Percentiles rank a stretch among this genome's conserved stretches.
phyloP scores from a whole-genome alignment of 1,140 invertebrate genomes.

The Listronotus oregonensis region DNA sequence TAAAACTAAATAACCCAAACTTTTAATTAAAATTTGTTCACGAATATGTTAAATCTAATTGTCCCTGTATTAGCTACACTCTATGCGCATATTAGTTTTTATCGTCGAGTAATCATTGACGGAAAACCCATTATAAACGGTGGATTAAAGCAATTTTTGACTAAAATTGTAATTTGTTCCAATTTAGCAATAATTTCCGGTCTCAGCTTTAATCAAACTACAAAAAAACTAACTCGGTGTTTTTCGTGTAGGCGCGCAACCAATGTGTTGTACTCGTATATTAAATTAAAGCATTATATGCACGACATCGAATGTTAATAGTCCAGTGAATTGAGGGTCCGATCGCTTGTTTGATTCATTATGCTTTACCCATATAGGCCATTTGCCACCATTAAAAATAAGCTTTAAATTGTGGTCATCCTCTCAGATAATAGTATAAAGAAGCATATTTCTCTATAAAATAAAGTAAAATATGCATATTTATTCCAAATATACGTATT shows the following conservation, averaged over 20 bases:
- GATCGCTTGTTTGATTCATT: too few species aligned
- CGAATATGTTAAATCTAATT: slow-evolving; percentile 32
- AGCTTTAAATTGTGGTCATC: too few species aligned
- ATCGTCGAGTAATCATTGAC: slow-evolving; percentile 27
- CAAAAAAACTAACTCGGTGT: slow-evolving; percentile 11
- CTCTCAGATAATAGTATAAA: too few species aligned
- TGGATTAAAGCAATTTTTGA: slow-evolving; percentile 37
- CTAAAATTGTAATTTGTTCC: slow-evolving; percentile 38
- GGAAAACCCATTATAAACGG: slow-evolving; percentile 34
- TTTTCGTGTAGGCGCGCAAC: slow-evolving; percentile 3
- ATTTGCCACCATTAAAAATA: too few species aligned
- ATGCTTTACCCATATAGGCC: too few species aligned
- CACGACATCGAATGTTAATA: neutral
- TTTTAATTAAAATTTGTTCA: slow-evolving; percentile 13
- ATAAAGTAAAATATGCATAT: too few species aligned
- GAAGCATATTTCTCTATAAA: too few species aligned
- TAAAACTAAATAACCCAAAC: neutral
- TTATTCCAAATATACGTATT: too few species aligned
- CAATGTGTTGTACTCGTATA: neutral
- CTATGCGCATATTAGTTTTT: slow-evolving; percentile 23
- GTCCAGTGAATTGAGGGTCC: too few species aligned
- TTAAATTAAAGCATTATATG: slow-evolving; percentile 1
- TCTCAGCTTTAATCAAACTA: neutral
- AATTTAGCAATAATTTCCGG: slow-evolving; percentile 37
- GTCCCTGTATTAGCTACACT: slow-evolving; percentile 27